phyloP scores from a whole-genome alignment of 1,140 invertebrate genomes.

The Drosophila kanapiae region DNA sequence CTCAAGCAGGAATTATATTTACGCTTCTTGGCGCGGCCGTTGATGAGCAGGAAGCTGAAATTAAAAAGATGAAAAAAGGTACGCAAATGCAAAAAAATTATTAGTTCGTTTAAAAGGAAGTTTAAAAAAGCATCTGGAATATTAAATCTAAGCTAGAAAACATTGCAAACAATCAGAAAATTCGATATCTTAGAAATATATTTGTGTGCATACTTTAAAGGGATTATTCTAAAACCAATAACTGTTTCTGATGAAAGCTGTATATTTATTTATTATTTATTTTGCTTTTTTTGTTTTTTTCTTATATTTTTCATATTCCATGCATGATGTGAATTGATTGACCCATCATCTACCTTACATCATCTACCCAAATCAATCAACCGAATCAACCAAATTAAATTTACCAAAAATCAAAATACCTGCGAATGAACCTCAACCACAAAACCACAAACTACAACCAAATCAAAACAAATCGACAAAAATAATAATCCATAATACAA shows the following conservation, averaged over 20 bases:
- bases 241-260: neutral
- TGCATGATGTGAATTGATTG: slow-evolving; percentile 84
- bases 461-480: slow-evolving; percentile 22
- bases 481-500: slow-evolving; percentile 11
- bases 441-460: slow-evolving; percentile 38
- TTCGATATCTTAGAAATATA: neutral
- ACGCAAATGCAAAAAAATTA: slow-evolving; percentile 2
- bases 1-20: slow-evolving; percentile 99
- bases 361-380: slow-evolving; percentile 63
- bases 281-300: slow-evolving; percentile 58
- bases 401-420: slow-evolving; percentile 38
- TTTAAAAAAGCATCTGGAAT: neutral
- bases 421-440: slow-evolving; percentile 48
- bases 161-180: neutral
- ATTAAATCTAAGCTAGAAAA: neutral
- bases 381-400: slow-evolving; percentile 34
- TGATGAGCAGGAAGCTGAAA: slow-evolving; percentile 95
- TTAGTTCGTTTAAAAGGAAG: neutral
- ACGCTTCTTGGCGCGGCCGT: slow-evolving; percentile 98
- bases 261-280: slow-evolving; percentile 38
- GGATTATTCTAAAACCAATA: neutral
- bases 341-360: slow-evolving; percentile 61
- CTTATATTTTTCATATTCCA: slow-evolving; percentile 84
- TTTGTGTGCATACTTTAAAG: neutral
- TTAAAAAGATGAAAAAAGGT: slow-evolving; percentile 98